Conservation (phyloP, 1,140 invertebrate species). For the Aphelinus atriplicis region DNA sequence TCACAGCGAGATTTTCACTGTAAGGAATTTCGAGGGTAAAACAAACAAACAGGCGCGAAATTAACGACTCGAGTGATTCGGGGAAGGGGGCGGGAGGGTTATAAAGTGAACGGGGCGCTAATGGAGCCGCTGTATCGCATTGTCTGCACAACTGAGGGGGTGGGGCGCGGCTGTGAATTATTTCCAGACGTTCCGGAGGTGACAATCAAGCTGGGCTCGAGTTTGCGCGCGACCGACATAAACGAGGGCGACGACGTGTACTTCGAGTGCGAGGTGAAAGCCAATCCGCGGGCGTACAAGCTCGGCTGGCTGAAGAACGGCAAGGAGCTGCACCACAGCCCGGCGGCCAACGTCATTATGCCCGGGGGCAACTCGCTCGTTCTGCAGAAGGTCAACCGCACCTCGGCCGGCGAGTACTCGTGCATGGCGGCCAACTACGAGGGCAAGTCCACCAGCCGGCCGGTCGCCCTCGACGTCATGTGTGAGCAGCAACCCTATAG, state of each 20-base stretch:
- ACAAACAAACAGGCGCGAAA: too few relatives aligned
- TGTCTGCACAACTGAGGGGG: too few relatives aligned
- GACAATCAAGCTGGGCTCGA: slow-evolving; percentile 80
- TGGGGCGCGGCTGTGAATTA: too few relatives aligned
- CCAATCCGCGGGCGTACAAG: slow-evolving; percentile 83
- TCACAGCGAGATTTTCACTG: too few relatives aligned
- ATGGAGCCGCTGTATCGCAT: too few relatives aligned
- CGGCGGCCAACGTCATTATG: slow-evolving; percentile 80
- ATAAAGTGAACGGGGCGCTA: too few relatives aligned
- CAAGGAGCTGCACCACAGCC: slow-evolving; percentile 79
- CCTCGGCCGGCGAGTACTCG: slow-evolving; percentile 82
- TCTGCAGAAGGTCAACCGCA: slow-evolving; percentile 82
- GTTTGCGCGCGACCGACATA: slow-evolving; percentile 84
- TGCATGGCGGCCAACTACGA: slow-evolving; percentile 83
- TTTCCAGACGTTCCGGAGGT: slow-evolving; percentile 82
- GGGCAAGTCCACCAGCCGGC: slow-evolving; percentile 82
- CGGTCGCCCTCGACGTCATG: slow-evolving; percentile 82
- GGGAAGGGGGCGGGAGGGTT: too few relatives aligned
- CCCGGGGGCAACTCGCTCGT: slow-evolving; percentile 83
- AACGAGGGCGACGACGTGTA: slow-evolving; percentile 92
- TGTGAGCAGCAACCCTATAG: slow-evolving; percentile 72
- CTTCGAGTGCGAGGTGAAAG: slow-evolving; percentile 88
- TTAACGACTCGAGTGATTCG: too few relatives aligned
- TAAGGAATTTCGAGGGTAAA: too few relatives aligned
- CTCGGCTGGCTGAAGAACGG: slow-evolving; percentile 86